Base-by-base conservation (phyloP, 2,888 invertebrate genomes). In the Candidula unifasciata region DNA sequence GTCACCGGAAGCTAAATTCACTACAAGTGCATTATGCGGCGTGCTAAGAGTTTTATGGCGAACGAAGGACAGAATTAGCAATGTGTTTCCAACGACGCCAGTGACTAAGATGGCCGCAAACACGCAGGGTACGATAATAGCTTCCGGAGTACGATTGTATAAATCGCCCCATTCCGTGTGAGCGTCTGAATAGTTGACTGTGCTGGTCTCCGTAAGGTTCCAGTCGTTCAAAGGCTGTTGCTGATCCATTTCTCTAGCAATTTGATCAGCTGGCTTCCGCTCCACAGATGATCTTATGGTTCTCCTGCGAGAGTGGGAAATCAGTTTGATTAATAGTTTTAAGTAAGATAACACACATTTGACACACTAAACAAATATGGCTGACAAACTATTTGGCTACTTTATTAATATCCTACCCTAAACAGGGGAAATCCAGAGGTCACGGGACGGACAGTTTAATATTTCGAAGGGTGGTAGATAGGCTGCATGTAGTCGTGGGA, bases 1-100 rank as follows among this genome's bases (percentile, higher is more conserved):
- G 68, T 89, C 89, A 16, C 88, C 89, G 16, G 86, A 86, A 6
- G 89, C 89, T 82, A 89, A 80, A 82, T 88, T 89, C 24, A 87
- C 86, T 52, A 88, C 86, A 69, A 88, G 85, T 10, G 87, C 86
- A 79, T 88, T 88, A 66, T 88, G 89, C 16, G 88, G 85, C 5
- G 89, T 88, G 73, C 78, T 86, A 8, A 87, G 71, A 18, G 82
- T 83, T 69, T 86, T 87, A 80, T 87, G 85, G 0, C 82, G 84
- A 71, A 86, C 81, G 35, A 88, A 82, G 77, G 86, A 87, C 69
- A 80, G 76, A 71, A 87, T 86, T 33, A 89, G 86, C 52, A 87
- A 73, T 6, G 84, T 71, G 76, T 89, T 89, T 10, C 89, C 89
- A 44, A 87, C 76, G 30, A 88, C 81, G 27, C 89, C 89, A 33